Conservation (phyloP, 2,888 invertebrate species). For the Diarsia dahlii region DNA sequence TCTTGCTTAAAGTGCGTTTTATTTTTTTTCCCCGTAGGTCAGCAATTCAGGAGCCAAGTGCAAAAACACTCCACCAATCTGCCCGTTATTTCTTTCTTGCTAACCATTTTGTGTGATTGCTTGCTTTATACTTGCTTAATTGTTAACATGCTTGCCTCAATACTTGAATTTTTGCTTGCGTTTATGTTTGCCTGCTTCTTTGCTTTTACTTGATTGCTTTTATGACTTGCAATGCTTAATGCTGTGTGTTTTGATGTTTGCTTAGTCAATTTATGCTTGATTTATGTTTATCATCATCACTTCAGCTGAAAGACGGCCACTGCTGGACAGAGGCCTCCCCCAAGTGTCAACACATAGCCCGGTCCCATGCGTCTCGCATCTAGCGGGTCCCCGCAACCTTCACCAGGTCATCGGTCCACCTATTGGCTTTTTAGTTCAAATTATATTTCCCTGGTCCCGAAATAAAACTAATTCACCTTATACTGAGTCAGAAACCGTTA, state of each 20-base stretch:
- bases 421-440: not conserved
- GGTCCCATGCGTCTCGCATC: too few species aligned
- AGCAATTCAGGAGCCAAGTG: not conserved
- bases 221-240: not conserved
- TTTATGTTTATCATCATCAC: not conserved
- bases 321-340: too few species aligned
- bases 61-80: not conserved
- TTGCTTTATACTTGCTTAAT: not conserved
- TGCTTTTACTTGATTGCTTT: not conserved
- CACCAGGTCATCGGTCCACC: too few species aligned
- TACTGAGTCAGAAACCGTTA: not conserved
- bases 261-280: not conserved
- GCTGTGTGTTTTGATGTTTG: not conserved
- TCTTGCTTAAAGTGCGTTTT: not conserved
- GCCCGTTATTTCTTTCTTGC: not conserved
- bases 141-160: not conserved
- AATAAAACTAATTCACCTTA: not conserved
- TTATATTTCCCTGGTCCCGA: not conserved
- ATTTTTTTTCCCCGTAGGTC: not conserved
- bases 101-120: not conserved
- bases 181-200: conserved; percentile 23
- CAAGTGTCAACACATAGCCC: too few species aligned
- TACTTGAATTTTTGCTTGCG: not conserved
- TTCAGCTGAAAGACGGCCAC: too few species aligned
- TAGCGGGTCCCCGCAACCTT: too few species aligned